These are phyloP conservation scores for Eutolmus rufibarbis DNA, from an alignment of 2,888 invertebrate species.

Conservation along the genomic window DNA sequence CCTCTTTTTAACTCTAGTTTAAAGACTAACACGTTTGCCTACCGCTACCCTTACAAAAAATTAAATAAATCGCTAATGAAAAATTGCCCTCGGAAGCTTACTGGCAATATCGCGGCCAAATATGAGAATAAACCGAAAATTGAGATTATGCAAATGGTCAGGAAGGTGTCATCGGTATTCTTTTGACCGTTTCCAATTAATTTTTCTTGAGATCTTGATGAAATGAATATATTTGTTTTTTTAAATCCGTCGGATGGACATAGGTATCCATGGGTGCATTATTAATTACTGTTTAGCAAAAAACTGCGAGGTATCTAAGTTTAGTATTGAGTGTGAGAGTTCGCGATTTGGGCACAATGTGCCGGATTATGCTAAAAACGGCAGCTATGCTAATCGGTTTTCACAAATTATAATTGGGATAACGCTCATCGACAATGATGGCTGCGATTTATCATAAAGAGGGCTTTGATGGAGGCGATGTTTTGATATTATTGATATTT, in stretches of 20 bases:
- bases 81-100: not conserved
- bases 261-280: not conserved
- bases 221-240: not conserved
- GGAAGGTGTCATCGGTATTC: conserved; percentile 5
- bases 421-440: not conserved
- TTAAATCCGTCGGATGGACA: not conserved
- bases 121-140: not conserved
- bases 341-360: not conserved
- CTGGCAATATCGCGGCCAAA: not conserved
- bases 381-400: not conserved
- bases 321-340: not conserved
- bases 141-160: not conserved
- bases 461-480: not conserved
- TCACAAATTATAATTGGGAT: not conserved
- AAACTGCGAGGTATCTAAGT: not conserved
- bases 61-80: not conserved
- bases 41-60: not conserved
- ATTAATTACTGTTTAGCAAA: not conserved
- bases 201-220: not conserved
- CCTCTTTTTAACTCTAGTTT: too few species aligned
- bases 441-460: not conserved
- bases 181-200: not conserved
- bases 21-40: not conserved
- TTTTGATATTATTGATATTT: not conserved
- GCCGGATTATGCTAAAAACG: not conserved